phyloP scores from a whole-genome alignment of 1,140 invertebrate genomes.

The Pseudomyrmex pallidus region DNA sequence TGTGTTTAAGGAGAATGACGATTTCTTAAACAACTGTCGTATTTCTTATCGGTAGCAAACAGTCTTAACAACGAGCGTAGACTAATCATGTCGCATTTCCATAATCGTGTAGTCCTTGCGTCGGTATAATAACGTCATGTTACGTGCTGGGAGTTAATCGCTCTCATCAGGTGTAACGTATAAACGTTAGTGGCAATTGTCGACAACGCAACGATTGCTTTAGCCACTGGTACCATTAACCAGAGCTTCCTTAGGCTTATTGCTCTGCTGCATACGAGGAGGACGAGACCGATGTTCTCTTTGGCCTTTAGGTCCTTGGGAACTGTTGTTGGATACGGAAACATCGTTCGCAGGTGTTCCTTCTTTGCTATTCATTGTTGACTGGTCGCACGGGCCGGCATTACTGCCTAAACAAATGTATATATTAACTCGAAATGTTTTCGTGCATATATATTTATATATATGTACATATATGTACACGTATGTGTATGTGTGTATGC shows the following conservation, averaged over 20 bases:
- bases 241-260: constrained; percentile 87
- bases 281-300: constrained; percentile 82
- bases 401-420: constrained; percentile 80
- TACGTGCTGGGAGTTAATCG: constrained; percentile 81
- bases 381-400: constrained; percentile 81
- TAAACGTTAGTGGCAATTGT: constrained; percentile 70
- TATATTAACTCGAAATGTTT: constrained; percentile 65
- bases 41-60: constrained; percentile 84
- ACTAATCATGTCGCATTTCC: constrained; percentile 83
- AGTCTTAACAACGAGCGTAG: constrained; percentile 85
- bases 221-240: constrained; percentile 87
- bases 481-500: neutral
- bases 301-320: constrained; percentile 82
- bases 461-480: neutral
- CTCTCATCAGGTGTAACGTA: constrained; percentile 76
- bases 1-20: constrained; percentile 81
- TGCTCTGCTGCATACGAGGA: constrained; percentile 83
- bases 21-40: constrained; percentile 83
- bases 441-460: constrained; percentile 11
- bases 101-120: constrained; percentile 83
- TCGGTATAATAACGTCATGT: constrained; percentile 82
- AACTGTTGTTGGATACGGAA: constrained; percentile 76
- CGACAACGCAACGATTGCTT: constrained; percentile 66
- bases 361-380: constrained; percentile 80
- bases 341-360: constrained; percentile 81